Conservation (phyloP, 2,888 invertebrate species). For the Oithona nana region DNA sequence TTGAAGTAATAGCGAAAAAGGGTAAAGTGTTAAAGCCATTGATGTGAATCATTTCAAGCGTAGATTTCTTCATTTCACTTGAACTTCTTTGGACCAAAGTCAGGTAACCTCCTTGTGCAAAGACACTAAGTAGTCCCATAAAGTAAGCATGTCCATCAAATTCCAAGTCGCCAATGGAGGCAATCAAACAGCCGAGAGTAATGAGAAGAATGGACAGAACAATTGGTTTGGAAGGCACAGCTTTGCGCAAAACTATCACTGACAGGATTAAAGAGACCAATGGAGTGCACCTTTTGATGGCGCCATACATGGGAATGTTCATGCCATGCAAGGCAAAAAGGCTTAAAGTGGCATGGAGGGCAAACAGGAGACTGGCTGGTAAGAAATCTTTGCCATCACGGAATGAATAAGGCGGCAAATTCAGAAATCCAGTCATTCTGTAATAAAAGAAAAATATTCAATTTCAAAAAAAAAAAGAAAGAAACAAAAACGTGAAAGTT, state of each 20-base stretch:
- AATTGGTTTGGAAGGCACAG: slow-evolving; percentile 22
- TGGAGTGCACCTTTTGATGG: slow-evolving; percentile 32
- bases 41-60: slow-evolving; percentile 20
- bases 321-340: slow-evolving; percentile 32
- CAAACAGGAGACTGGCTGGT: slow-evolving; percentile 31
- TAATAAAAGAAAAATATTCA: slow-evolving; percentile 69
- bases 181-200: slow-evolving; percentile 18
- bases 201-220: slow-evolving; percentile 1
- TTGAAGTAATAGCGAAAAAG: slow-evolving; percentile 19
- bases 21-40: slow-evolving; percentile 20
- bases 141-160: slow-evolving; percentile 25
- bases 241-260: slow-evolving; percentile 27
- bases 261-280: slow-evolving; percentile 29
- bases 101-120: slow-evolving; percentile 30
- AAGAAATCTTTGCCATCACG: slow-evolving; percentile 28
- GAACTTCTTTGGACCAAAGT: slow-evolving; percentile 27
- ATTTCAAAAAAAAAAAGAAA: too few relatives aligned
- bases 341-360: slow-evolving; percentile 31
- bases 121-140: slow-evolving; percentile 28
- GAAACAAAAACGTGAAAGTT: slow-evolving; percentile 11
- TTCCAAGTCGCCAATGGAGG: slow-evolving; percentile 30
- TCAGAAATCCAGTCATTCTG: slow-evolving; percentile 21
- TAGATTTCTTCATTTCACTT: slow-evolving; percentile 16
- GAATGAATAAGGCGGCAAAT: slow-evolving; percentile 25
- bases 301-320: slow-evolving; percentile 36